Base-by-base conservation (phyloP, 2,113 vertebrate species). In the Aleadryas rufinucha region DNA sequence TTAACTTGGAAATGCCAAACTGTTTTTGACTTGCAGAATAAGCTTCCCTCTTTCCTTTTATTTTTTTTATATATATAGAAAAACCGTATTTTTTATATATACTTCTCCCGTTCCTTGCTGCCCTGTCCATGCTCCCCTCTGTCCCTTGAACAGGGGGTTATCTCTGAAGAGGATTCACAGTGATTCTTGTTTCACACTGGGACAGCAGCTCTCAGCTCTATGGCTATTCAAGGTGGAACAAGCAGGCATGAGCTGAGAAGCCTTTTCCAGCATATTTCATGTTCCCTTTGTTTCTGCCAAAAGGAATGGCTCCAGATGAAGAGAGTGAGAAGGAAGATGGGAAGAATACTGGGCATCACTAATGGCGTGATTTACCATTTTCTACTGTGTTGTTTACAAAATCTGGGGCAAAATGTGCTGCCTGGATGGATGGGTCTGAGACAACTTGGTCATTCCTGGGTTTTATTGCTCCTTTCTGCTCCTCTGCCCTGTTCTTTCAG, bases 1-100 rank as follows among this genome's bases (percentile, higher is more conserved):
- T 95, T 93, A 78, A 89, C 90, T 94, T 90, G 87, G 93, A 95
- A 96, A 96, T 71, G 86, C 95, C 88, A 72, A 82, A 84, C 86
- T 87, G 90, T 16, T 93, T 72, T 93, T 87, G 96, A 89, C 89
- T 97, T 83, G 91, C 28, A 92, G 88, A 96, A 71, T 93, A 89
- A 68, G 68, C 65, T 64, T 76, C 31, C 49, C 53, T 75, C 44
- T 90, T 47, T 11, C 42, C 8, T 86, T 49, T 77, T 23, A 7
- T 70, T 26, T 26, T 44, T 44, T 16, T 10, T 16, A 24, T 33
- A 28, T 33, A 16, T 33, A 19, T 44, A 53, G 35, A 37, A 31
- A 37, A 47, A 47, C 2, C 23, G 9, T 33, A 20, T 28, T 63
- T 91, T 41, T 41, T 17, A 37, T 50, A n/a, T n/a, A 6, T 37